Conservation (phyloP, 1,140 invertebrate species). For the Amyelois transitella region DNA sequence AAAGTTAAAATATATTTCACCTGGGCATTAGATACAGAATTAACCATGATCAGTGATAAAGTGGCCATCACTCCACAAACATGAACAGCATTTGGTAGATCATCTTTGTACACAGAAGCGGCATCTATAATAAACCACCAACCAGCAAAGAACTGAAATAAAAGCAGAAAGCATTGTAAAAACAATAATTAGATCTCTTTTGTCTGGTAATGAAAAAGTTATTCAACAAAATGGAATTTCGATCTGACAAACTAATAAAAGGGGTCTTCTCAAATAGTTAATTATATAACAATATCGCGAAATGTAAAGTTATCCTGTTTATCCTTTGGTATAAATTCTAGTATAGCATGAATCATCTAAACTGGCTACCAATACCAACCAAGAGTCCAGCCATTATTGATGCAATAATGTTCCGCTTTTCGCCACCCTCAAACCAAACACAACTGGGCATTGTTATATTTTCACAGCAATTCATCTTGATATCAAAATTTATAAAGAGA, state of each 20-base stretch:
- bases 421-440: constrained; percentile 68
- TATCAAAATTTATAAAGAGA: neutral
- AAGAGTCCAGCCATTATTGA: constrained; percentile 89
- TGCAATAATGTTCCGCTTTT: constrained; percentile 84
- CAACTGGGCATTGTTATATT: constrained; percentile 63
- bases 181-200: no score
- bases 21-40: constrained; percentile 96
- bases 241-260: no score
- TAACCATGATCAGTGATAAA: constrained; percentile 96
- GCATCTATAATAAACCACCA: constrained; percentile 99
- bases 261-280: no score
- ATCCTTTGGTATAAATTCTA: neutral
- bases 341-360: constrained; percentile 48
- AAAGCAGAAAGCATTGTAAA: constrained; percentile 9
- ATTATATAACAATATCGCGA: neutral
- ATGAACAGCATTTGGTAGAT: constrained; percentile 83
- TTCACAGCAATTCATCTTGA: constrained; percentile 66
- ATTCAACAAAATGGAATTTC: no score
- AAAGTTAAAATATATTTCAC: constrained; percentile 54
- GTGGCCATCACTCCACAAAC: constrained; percentile 97
- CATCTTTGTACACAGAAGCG: constrained; percentile 80
- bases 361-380: constrained; percentile 78
- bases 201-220: no score
- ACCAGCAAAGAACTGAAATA: constrained; percentile 91
- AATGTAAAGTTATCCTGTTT: neutral